phyloP scores from a whole-genome alignment of 2,113 vertebrate genomes.

The Bungarus multicinctus region DNA sequence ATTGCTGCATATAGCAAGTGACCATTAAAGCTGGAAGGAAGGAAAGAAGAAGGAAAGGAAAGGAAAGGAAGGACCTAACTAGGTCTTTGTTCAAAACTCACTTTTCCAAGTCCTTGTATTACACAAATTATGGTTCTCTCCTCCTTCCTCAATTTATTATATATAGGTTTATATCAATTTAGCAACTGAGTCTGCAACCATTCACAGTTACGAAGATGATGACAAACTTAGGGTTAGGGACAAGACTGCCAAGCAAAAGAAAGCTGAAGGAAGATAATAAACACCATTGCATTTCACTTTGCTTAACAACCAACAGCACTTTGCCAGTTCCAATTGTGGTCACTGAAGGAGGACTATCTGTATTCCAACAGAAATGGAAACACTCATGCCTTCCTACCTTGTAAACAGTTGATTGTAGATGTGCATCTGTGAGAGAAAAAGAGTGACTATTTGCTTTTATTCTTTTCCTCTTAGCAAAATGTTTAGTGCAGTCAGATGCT shows the following conservation, averaged over 20 bases:
- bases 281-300: not conserved
- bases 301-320: not conserved
- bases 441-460: not conserved
- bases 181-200: not conserved
- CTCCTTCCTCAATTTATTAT: not conserved
- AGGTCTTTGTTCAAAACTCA: not conserved
- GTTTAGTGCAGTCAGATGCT: too few species aligned
- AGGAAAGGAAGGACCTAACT: not conserved
- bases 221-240: not conserved
- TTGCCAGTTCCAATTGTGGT: not conserved
- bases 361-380: not conserved
- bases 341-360: not conserved
- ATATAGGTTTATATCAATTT: not conserved
- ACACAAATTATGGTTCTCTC: not conserved
- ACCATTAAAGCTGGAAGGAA: not conserved
- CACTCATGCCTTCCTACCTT: not conserved
- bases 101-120: not conserved
- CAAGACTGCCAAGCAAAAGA: not conserved
- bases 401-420: not conserved
- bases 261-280: not conserved
- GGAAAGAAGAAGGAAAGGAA: not conserved
- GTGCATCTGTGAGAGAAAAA: not conserved
- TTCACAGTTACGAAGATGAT: not conserved
- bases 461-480: not conserved
- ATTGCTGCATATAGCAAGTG: not conserved